A percentile compares a stretch with the other conserved stretches of the same genome.
Conservation (phyloP, 2,888 invertebrate species). For the Amphipyra tragopoginis region DNA sequence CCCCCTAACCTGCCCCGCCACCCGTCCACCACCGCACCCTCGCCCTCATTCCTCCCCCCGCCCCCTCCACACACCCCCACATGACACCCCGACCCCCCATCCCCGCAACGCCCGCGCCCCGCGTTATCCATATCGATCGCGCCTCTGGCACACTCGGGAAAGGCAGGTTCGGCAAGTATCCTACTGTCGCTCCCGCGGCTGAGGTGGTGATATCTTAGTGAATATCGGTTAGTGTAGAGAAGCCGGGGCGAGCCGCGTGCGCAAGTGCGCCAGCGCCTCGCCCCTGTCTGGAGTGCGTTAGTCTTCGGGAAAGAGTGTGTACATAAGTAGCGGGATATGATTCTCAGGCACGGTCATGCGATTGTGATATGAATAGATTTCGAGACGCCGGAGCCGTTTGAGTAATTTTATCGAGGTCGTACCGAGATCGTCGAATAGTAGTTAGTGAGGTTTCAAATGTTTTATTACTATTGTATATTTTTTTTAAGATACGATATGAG, state of each 20-base stretch:
- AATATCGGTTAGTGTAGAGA: conserved; percentile 79
- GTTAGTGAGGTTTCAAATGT: conserved; percentile 90
- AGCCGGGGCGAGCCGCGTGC: conserved; percentile 64
- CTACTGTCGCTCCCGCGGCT: conserved; percentile 73
- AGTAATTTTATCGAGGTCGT: conserved; percentile 87
- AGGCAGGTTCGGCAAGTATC: conserved; percentile 75
- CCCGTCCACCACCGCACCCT: conserved; percentile 62
- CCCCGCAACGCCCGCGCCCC: conserved; percentile 74
- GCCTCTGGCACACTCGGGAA: conserved; percentile 82
- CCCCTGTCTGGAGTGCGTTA: conserved; percentile 67
- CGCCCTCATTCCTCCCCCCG: conserved; percentile 33
- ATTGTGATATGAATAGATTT: conserved; percentile 90
- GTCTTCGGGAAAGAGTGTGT: conserved; percentile 86
- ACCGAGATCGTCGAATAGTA: conserved; percentile 88
- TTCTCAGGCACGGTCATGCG: conserved; percentile 89
- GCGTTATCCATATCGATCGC: conserved; percentile 80
- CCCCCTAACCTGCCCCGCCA: conserved; percentile 81
- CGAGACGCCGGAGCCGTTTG: conserved; percentile 87
- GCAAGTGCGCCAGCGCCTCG: conserved; percentile 59
- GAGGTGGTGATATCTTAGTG: conserved; percentile 79
- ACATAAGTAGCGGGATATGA: conserved; percentile 89
- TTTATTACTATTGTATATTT: conserved; percentile 89
- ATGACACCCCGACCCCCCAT: conserved; percentile 45
- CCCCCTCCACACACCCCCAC: conserved; percentile 33
- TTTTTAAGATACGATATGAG: conserved; percentile 90